Evolutionary conservation across 2,888 invertebrate species (phyloP).

Genomic region (Strigamia maritima): DNA sequence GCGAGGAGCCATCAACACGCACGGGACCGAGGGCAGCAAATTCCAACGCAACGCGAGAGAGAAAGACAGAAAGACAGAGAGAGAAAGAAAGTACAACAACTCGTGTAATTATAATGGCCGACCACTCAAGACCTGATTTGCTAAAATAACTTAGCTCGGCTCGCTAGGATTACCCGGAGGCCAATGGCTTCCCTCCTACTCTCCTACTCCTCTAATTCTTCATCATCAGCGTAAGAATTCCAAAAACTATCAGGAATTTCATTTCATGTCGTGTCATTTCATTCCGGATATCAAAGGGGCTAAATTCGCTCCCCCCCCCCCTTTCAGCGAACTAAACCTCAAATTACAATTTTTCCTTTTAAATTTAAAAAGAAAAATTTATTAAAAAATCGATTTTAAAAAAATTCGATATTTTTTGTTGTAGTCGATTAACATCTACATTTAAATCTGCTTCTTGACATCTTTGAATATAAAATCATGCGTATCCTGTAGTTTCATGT

Average conservation of each 20-base stretch:
- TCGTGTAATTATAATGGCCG: slow-evolving; percentile 37
- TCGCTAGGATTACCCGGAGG: not conserved
- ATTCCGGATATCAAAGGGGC: not conserved
- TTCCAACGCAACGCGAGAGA: not conserved
- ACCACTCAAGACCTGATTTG: slow-evolving; percentile 38
- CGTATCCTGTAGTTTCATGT: too few relatives aligned
- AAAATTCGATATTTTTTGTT: too few relatives aligned
- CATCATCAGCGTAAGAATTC: not conserved
- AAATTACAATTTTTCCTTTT: not conserved
- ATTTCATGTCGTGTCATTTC: not conserved
- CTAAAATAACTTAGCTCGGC: slow-evolving; percentile 37
- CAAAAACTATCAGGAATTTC: not conserved
- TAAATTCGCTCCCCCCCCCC: not conserved
- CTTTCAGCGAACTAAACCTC: not conserved
- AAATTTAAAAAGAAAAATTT: not conserved
- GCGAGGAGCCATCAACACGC: not conserved
- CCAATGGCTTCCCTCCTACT: not conserved
- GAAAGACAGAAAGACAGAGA: too few relatives aligned
- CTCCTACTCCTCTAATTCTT: not conserved
- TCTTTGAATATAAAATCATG: too few relatives aligned
- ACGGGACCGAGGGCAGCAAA: not conserved
- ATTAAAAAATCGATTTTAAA: not conserved
- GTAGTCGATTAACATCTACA: too few relatives aligned
- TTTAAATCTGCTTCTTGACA: too few relatives aligned
- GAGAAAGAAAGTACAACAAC: not conserved